Evolutionary conservation across 2,888 invertebrate species (phyloP), one percentile per base, ranked within the genome.

Genomic region (Stenoptilia bipunctidactyla): DNA sequence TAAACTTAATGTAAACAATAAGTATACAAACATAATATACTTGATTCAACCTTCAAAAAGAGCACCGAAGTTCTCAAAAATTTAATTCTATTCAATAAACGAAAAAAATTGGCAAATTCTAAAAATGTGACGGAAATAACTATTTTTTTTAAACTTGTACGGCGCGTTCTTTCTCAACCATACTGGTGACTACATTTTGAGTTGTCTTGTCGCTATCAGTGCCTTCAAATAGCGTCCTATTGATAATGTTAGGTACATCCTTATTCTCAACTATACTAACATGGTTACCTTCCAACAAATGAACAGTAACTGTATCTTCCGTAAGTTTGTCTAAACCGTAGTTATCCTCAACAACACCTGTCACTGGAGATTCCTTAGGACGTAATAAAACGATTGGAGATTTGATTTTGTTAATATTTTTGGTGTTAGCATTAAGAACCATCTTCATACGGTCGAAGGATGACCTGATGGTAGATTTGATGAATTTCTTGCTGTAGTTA

Each of bases 281-380:
- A 53, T 93, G 93, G 57, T 90, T 90, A 8, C 92, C 93, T 54
- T 91, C 90, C n/a, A 91, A 72, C 36, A 83, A 85, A 51, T 88
- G 85, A 0, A 92, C 73, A 1, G 84, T 82, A 0, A 91, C 84
- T 1, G 77, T 76, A 0, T 82, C 77, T 15, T 84, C 83, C 0
- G 89, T 88, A 15, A 85, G 61, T 60, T 86, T 83, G 0, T 86
- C 85, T 0, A 92, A 62, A 13, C 88, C 88, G 51, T 92, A 92
- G 56, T 91, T 90, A 20, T 89, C 87, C 38, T 87, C 86, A 1
- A 86, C 59, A 0, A 79, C 74, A 9, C 85, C 59, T n/a, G 85
- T 53, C 0, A 85, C 66, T 0, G 86, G 79, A 13, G 60, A 69
- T 15, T 86, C 85, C n/a, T 87, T 87, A 0, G 92, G 90, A 45